A percentile compares a stretch with the other conserved stretches of the same genome.
These are phyloP conservation scores for Bombus haemorrhoidalis DNA, from an alignment of 1,140 invertebrate species.

Conservation along the genomic window DNA sequence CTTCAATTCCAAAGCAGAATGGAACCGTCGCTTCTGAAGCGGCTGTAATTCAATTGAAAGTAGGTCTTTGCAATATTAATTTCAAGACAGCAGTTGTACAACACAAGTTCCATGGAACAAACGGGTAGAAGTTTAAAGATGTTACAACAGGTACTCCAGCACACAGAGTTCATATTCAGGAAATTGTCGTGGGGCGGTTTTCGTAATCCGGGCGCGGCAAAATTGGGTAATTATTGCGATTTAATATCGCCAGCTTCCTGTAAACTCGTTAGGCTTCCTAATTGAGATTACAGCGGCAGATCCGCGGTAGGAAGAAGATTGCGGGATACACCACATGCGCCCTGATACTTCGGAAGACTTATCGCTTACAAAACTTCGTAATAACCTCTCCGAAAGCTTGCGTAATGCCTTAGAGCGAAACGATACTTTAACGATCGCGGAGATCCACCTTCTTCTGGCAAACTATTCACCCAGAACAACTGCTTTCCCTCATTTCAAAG, in stretches of 20 bases:
- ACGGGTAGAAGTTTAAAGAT: not conserved
- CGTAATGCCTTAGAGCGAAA: conserved; percentile 44
- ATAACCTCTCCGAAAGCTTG: conserved; percentile 47
- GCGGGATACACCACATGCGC: conserved; percentile 48
- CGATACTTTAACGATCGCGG: conserved; percentile 48
- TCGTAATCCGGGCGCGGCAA: conserved; percentile 36
- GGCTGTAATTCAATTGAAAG: not conserved
- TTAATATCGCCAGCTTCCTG: conserved; percentile 50
- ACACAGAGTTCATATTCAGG: conserved; percentile 21
- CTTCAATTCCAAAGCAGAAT: not conserved
- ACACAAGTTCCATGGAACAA: not conserved
- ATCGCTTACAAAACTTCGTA: conserved; percentile 54
- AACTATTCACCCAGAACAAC: not conserved
- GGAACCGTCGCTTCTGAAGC: not conserved
- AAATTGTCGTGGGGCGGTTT: conserved; percentile 34
- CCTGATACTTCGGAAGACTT: conserved; percentile 47
- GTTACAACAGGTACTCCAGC: not conserved
- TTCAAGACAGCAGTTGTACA: not conserved
- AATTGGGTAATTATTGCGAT: conserved; percentile 50
- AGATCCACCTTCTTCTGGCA: conserved; percentile 4
- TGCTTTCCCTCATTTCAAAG: not conserved
- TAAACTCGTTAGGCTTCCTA: conserved; percentile 55
- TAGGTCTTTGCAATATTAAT: not conserved
- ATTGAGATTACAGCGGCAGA: conserved; percentile 53
- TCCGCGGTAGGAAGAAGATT: conserved; percentile 42